Conservation (phyloP, 2,113 vertebrate species). For the Barnardius zonarius region DNA sequence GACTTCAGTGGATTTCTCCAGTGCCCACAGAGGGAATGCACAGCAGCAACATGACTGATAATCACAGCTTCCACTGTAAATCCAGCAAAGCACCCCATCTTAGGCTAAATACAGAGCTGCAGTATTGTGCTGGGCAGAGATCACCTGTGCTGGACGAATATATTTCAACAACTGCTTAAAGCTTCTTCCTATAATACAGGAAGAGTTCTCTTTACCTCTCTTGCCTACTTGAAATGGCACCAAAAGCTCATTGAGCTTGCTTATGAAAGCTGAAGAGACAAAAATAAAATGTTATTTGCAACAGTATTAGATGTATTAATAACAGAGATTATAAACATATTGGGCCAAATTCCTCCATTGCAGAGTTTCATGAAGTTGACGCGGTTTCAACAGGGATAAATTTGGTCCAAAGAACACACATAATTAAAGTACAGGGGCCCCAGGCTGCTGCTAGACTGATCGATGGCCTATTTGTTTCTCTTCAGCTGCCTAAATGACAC, state of each 20-base stretch:
- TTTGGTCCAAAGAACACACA: neutral
- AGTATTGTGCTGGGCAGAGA: rapidly evolving
- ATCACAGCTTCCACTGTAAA: neutral
- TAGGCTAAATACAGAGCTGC: neutral
- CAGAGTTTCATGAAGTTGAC: neutral
- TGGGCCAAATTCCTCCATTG: neutral
- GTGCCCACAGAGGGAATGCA: neutral
- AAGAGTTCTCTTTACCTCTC: neutral
- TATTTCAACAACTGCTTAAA: neutral
- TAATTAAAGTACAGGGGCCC: slow-evolving; percentile 28
- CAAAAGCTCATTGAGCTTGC: neutral
- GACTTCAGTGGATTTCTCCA: neutral
- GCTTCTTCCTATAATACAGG: neutral
- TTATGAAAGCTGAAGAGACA: neutral
- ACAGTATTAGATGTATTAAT: neutral
- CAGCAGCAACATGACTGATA: neutral
- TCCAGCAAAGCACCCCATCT: neutral
- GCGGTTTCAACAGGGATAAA: neutral
- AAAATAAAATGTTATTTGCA: neutral
- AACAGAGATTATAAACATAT: rapidly evolving
- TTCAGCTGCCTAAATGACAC: neutral
- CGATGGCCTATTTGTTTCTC: slow-evolving; percentile 41
- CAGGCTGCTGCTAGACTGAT: slow-evolving; percentile 5
- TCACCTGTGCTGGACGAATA: neutral
- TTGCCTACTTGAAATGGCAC: neutral